Conservation (phyloP, 2,888 invertebrate genomes). For the Drosophila austrosaltans region DNA sequence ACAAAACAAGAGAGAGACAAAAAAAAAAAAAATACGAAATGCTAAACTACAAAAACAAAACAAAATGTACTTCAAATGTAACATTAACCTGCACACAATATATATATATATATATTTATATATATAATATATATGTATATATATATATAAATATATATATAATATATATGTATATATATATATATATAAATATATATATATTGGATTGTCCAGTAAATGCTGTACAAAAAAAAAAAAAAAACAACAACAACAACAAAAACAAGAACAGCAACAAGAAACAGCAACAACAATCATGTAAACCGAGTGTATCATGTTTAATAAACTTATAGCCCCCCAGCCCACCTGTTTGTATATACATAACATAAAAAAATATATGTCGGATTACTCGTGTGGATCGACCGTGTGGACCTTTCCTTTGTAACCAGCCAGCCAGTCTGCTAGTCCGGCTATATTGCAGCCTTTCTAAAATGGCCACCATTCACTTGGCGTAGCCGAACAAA, state of each 20-base stretch:
- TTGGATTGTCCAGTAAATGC: background rate
- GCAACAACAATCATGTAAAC: slow-evolving; percentile 11
- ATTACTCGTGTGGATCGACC: background rate
- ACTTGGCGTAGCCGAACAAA: slow-evolving; percentile 25
- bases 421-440: background rate
- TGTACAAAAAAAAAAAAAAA: background rate
- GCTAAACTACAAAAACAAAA: too few relatives aligned
- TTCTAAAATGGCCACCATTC: slow-evolving; percentile 40
- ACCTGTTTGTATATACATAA: slow-evolving; percentile 1
- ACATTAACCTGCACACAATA: background rate
- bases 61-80: background rate
- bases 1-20: slow-evolving; percentile 31
- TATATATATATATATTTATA: background rate
- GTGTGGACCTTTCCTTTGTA: slow-evolving; percentile 35
- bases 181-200: background rate
- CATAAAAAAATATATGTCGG: background rate
- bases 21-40: too few relatives aligned
- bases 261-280: background rate
- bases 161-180: too few relatives aligned
- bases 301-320: slow-evolving; percentile 54
- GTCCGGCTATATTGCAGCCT: slow-evolving; percentile 28
- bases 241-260: slow-evolving; percentile 1
- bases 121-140: too few relatives aligned
- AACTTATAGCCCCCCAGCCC: slow-evolving; percentile 56
- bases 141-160: too few relatives aligned